A percentile compares a stretch with the other conserved stretches of the same genome.
phyloP scores from a whole-genome alignment of 2,888 invertebrate genomes.

The Pseudeuparius sepicola region DNA sequence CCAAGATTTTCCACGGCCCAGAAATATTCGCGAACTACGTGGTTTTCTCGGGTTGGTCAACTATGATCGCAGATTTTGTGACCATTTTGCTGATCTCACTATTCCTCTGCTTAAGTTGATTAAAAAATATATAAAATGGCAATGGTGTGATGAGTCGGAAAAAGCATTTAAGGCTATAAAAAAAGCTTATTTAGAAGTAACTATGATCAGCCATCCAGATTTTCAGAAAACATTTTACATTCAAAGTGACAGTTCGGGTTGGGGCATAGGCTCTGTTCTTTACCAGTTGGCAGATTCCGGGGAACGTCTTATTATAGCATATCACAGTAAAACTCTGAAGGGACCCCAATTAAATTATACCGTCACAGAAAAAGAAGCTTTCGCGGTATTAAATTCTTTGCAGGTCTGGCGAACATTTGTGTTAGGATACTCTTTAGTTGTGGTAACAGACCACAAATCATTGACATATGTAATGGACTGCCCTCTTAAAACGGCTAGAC shows the following conservation, averaged over 20 bases:
- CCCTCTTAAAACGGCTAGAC: slow-evolving; percentile 11
- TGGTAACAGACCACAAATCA: slow-evolving; percentile 18
- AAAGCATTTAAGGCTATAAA: slow-evolving; percentile 12
- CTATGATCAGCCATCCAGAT: slow-evolving; percentile 16
- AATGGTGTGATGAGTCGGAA: slow-evolving; percentile 10
- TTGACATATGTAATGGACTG: slow-evolving; percentile 12
- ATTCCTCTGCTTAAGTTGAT: slow-evolving; percentile 11
- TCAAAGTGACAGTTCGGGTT: no score
- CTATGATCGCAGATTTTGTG: slow-evolving; percentile 12
- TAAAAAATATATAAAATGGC: slow-evolving; percentile 14
- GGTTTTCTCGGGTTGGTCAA: slow-evolving; percentile 15
- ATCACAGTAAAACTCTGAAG: slow-evolving; percentile 14
- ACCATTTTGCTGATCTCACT: slow-evolving; percentile 8
- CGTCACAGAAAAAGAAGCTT: slow-evolving; percentile 16
- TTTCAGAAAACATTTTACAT: no score
- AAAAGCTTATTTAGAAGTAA: slow-evolving; percentile 10
- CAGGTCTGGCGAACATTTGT: slow-evolving; percentile 15
- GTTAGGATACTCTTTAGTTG: slow-evolving; percentile 8
- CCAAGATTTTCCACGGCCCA: no score
- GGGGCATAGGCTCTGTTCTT: no score
- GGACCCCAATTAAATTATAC: slow-evolving; percentile 10
- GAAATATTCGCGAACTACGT: slow-evolving; percentile 13
- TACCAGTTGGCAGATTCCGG: slow-evolving; percentile 7
- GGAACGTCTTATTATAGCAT: slow-evolving; percentile 15
- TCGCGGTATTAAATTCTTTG: slow-evolving; percentile 11